Evolutionary conservation across 2,888 invertebrate genomes (phyloP).

Genomic region (Frankliniella intonsa): DNA sequence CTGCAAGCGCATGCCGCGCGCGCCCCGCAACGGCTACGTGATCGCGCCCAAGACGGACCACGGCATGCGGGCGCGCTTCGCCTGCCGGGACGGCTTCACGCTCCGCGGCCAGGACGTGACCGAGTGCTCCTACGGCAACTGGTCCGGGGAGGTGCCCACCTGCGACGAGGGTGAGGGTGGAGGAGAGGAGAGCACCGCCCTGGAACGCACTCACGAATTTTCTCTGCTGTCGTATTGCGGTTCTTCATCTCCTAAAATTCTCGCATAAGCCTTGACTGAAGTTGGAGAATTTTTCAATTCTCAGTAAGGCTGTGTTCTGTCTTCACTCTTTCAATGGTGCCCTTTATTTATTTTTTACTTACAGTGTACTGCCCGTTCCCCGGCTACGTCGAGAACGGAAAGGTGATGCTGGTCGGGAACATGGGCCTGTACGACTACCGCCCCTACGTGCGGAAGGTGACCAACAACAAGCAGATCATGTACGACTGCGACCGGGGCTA

Average conservation of each 20-base stretch:
- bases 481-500: constrained; percentile 93
- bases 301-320: too few relatives aligned
- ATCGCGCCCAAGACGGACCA: constrained; percentile 97
- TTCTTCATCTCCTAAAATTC: too few relatives aligned
- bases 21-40: constrained; percentile 90
- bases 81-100: constrained; percentile 88
- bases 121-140: constrained; percentile 89
- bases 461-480: constrained; percentile 91
- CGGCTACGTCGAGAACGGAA: constrained; percentile 81
- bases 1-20: constrained; percentile 75
- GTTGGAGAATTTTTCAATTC: too few relatives aligned
- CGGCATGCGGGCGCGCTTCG: constrained; percentile 88
- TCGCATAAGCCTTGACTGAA: too few relatives aligned
- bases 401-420: constrained; percentile 86
- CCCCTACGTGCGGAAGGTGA: constrained; percentile 84
- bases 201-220: too few relatives aligned
- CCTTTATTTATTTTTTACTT: constrained; percentile 33
- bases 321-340: too few relatives aligned
- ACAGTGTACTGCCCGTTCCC: constrained; percentile 88
- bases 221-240: too few relatives aligned
- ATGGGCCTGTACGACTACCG: constrained; percentile 95
- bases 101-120: constrained; percentile 70
- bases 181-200: constrained; percentile 30
- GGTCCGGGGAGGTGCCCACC: constrained; percentile 83
- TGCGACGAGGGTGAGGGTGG: constrained; percentile 66